Evolutionary conservation across 2,888 invertebrate genomes (phyloP), one percentile per base, ranked within the genome.

Genomic region (Allacma fusca): DNA sequence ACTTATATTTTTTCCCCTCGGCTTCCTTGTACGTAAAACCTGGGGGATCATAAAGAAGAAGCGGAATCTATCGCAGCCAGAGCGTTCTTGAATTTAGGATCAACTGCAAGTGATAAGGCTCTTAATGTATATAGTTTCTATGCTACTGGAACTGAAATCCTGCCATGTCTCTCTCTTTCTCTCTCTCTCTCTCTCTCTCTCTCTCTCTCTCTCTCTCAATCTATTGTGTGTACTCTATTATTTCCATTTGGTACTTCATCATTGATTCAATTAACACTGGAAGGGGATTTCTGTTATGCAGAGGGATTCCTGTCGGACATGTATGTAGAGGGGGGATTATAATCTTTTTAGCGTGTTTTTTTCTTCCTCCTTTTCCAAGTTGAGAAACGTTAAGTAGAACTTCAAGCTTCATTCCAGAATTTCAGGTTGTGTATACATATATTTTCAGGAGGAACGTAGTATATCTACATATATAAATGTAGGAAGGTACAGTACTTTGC

Each of bases 51-150:
- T 50, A 50, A 50, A 50, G 50, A 5, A 50, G 16, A n/a, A 16
- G n/a, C 9, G 50, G 50, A 50, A 50, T 50, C 50, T 50, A 50
- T 50, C 50, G 50, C 16, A 50, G n/a, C 50, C 50, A 50, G 50
- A 50, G 50, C 50, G n/a, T 16, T 50, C 50, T 50, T 50, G 50
- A 50, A 50, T 50, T 50, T 50, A 50, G 7, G 50, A 50, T 50
- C 50, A 16, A 50, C 50, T 50, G 16, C 16, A 9, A 50, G 50
- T 50, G 50, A 50, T 50, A 50, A n/a, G 50, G 34, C 4, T 34
- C 4, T 34, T 34, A 34, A 16, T 50, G 5, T 16, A 50, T 50
- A 50, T 16, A 50, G 2, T 16, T 50, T 34, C 5, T 34, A 7
- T 34, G 5, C 16, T 50, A n/a, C n/a, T 16, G 16, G 1, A 50